Evolutionary conservation across 2,797 vertebrate genomes (phyloP).

Genomic region (Anguilla anguilla): DNA sequence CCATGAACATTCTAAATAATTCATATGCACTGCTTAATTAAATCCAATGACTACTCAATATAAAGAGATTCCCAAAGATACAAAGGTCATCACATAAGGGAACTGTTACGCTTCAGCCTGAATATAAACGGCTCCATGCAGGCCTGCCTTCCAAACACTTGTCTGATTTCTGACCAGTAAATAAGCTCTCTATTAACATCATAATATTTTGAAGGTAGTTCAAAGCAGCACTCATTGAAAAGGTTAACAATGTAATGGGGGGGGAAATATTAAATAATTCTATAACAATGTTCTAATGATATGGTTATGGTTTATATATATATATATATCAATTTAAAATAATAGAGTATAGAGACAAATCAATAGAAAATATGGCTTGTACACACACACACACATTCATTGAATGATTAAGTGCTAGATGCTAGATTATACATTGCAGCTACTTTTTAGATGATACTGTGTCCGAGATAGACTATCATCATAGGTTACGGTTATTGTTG

Average conservation of each 20-base stretch:
- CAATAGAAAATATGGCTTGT: not conserved
- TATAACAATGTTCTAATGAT: not conserved
- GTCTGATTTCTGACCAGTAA: not conserved
- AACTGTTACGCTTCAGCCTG: not conserved
- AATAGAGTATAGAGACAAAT: not conserved
- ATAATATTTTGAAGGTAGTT: not conserved
- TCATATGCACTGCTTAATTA: not conserved
- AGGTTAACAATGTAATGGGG: not conserved
- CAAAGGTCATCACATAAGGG: not conserved
- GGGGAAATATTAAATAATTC: not conserved
- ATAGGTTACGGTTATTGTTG: not conserved
- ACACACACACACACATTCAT: no score
- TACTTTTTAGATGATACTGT: not conserved
- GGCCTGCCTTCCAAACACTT: not conserved
- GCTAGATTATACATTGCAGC: no score
- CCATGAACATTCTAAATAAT: slow-evolving; percentile 9
- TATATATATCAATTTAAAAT: not conserved
- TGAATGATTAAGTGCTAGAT: no score
- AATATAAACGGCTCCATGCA: not conserved
- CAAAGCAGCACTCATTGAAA: not conserved
- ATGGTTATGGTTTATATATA: not conserved
- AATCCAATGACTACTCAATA: not conserved
- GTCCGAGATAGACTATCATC: not conserved
- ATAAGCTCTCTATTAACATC: not conserved
- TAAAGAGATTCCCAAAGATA: not conserved